Evolutionary conservation across 2,888 invertebrate species (phyloP), one percentile per base, ranked within the genome.

Genomic region (Portevinia maculata): DNA sequence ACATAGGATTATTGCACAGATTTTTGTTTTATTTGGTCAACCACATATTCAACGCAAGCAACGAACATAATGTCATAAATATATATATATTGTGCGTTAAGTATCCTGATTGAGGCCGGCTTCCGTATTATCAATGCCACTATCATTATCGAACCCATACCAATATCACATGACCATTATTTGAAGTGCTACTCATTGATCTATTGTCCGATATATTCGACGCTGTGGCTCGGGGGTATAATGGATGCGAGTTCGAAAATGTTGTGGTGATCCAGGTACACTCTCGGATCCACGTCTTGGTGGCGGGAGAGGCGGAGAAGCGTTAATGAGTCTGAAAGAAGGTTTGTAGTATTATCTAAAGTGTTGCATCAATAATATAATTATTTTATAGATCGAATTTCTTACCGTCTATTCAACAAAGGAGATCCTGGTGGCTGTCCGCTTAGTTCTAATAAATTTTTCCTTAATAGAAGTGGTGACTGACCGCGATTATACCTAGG

Each of bases 231-330:
- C 93, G 17, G 93, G 93, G 44, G 93, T 93, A 86, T 93, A 93
- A 85, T 92, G 92, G 79, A 93, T 92, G 83, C 94, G 92, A 13
- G 94, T 92, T 83, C 94, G 92, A 70, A 94, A 91, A 87, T 94
- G 93, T 85, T 91, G 94, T 13, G 94, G 94, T 60, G 94, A 94
- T 48, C 94, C 94, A 19, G 94, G 94, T 69, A 94, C 94, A 87
- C 94, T 94, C 89, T 94, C 94, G 1, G 94, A 94, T 19, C 94
- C 91, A 76, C 94, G 92, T 73, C 94, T 87, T 46, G 91, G 91
- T 48, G 91, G 91, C 41, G 90, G 91, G 85, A 90, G 84, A 17
- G 91, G 91, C 8, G 91, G 91, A 41, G 92, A 92, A 84, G 91
- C 91, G 87, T 91, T 92, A 85, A 91, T 91, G 88, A 90, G 91